Base-by-base conservation (phyloP, 2,113 vertebrate species). In the Oxygymnocypris stewartii region DNA sequence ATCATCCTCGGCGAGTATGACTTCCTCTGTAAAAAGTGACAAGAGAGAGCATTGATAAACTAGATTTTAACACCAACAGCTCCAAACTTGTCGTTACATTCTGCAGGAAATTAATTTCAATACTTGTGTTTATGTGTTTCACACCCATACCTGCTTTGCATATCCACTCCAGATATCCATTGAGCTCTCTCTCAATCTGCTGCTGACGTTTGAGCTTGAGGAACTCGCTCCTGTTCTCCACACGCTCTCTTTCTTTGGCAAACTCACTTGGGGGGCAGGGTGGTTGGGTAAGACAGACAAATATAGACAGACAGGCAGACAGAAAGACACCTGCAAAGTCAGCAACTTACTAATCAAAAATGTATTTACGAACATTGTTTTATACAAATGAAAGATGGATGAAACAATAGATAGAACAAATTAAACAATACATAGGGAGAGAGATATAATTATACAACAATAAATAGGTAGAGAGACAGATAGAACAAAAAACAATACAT, bases 101-200 rank as follows among this genome's bases (percentile, higher is more conserved):
- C 57, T 11, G 61, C 14, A 49, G 11, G 80, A 10, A 25, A 28
- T 51, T 3, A 0, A 77, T 54, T 54, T 84, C 49, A 57, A n/a
- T 78, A 44, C 63, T 40, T 73, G 20, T 18, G n/a, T 77, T 28
- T 49, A 49, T 86, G 67, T 84, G 23, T 57, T 61, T 49, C 78
- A 57, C 35, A 7, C 49, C 23, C 92, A 83, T 88, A 96, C 97
- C 97, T 91, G 97, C 97, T 96, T 98, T 98, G 69, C 97, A 98
- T 94, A 98, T 98, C 97, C 97, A 98, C 87, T 98, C 97, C 94
- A 98, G 95, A 92, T 98, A 98, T 61, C 97, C 97, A 20, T 97
- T 98, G 81, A 98, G 96, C 87, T 98, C 97, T 71, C 97, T 92
- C 91, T 98, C 97, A 2, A 98, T 98, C 94, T 98, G 97, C 47